Conservation (phyloP, 2,888 invertebrate genomes). For the Scelioninae gen. 2 region DNA sequence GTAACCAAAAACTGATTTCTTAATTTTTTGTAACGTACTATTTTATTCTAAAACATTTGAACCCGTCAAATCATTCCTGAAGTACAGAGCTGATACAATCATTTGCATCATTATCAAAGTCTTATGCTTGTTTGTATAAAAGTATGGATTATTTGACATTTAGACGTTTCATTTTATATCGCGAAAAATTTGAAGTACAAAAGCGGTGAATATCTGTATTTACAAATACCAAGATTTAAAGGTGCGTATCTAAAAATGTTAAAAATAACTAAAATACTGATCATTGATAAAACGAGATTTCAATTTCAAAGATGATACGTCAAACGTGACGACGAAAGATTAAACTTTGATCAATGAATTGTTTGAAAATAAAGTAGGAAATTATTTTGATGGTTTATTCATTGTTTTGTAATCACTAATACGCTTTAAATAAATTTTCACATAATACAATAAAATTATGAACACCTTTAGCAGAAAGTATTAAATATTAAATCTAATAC, state of each 20-base stretch:
- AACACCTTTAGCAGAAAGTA: too few species aligned
- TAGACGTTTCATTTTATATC: not conserved
- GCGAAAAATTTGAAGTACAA: conserved; percentile 8
- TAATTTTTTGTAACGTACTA: too few species aligned
- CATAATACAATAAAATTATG: too few species aligned
- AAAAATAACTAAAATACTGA: conserved; percentile 11
- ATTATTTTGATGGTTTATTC: not conserved
- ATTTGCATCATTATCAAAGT: too few species aligned
- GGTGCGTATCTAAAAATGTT: not conserved
- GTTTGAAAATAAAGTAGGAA: not conserved
- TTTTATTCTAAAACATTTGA: too few species aligned
- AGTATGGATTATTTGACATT: conserved; percentile 12
- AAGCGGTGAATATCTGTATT: conserved; percentile 9
- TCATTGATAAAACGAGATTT: conserved; percentile 2
- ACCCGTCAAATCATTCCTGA: too few species aligned
- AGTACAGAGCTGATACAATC: too few species aligned
- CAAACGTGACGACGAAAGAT: not conserved
- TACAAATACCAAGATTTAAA: not conserved
- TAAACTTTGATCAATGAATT: not conserved
- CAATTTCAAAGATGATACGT: not conserved
- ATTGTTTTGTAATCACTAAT: too few species aligned
- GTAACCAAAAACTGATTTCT: too few species aligned
- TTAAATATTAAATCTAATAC: too few species aligned
- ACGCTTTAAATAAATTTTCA: not conserved
- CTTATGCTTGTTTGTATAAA: conserved; percentile 34